Conservation (phyloP, 2,113 vertebrate species). For the Bujurquina vittata region DNA sequence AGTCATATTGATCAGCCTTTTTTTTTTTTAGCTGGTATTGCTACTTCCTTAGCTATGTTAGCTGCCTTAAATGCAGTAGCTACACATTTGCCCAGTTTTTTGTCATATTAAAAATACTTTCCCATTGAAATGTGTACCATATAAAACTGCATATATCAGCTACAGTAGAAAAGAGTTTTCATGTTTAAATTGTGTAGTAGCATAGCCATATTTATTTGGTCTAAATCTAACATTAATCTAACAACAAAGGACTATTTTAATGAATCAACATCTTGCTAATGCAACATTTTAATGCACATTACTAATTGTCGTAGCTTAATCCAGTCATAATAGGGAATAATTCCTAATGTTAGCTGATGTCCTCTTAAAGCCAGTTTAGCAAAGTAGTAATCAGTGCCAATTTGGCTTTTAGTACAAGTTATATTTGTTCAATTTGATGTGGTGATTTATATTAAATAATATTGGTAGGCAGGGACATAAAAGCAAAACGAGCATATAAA, state of each 20-base stretch:
- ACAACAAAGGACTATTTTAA: no score
- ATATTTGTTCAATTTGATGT: neutral
- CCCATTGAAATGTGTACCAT: neutral
- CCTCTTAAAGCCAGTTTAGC: neutral
- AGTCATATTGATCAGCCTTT: neutral
- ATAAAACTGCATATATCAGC: neutral
- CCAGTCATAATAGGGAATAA: neutral
- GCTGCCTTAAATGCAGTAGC: neutral
- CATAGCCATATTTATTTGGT: no score
- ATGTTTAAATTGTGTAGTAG: neutral
- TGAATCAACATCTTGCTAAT: no score
- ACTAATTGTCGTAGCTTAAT: no score
- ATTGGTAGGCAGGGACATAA: neutral
- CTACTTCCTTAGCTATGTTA: neutral
- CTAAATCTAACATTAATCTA: no score
- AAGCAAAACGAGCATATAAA: neutral
- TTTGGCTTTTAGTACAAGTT: neutral
- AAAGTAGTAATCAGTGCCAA: neutral
- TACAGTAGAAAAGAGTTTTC: accelerated
- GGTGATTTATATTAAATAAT: neutral
- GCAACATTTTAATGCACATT: no score
- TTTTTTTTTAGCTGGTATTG: neutral
- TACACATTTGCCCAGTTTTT: no score
- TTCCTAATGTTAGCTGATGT: neutral
- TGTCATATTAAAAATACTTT: neutral